Evolutionary conservation across 2,797 vertebrate genomes (phyloP).

Genomic region (Aselliscus stoliczkanus): DNA sequence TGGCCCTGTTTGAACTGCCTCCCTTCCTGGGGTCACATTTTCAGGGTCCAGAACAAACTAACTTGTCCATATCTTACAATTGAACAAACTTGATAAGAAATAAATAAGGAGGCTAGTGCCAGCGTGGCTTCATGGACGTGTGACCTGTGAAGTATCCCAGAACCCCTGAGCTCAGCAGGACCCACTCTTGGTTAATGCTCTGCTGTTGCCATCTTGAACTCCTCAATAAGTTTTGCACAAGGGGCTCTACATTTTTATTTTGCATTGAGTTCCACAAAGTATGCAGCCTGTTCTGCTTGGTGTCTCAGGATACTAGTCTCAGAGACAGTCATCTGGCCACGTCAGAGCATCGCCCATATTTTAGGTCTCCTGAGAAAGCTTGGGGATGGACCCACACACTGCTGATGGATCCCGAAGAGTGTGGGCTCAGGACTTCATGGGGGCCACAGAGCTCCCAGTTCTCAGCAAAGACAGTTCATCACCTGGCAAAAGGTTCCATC

Average conservation of each 20-base stretch:
- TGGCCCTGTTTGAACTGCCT: not conserved
- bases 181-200: not conserved
- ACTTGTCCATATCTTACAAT: not conserved
- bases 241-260: not conserved
- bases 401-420: not conserved
- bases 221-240: not conserved
- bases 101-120: not conserved
- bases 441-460: not conserved
- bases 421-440: not conserved
- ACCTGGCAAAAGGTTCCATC: not conserved
- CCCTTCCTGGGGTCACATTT: not conserved
- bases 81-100: not conserved
- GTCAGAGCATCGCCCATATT: not conserved
- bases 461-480: not conserved
- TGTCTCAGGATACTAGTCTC: not conserved
- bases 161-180: not conserved
- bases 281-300: not conserved
- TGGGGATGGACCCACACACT: not conserved
- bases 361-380: not conserved
- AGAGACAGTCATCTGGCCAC: not conserved
- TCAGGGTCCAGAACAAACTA: not conserved
- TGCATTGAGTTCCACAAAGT: not conserved
- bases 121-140: too few species aligned
- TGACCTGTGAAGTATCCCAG: fast-evolving
- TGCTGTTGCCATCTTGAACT: not conserved